phyloP scores from a whole-genome alignment of 2,888 invertebrate species.

The Apamea monoglypha region DNA sequence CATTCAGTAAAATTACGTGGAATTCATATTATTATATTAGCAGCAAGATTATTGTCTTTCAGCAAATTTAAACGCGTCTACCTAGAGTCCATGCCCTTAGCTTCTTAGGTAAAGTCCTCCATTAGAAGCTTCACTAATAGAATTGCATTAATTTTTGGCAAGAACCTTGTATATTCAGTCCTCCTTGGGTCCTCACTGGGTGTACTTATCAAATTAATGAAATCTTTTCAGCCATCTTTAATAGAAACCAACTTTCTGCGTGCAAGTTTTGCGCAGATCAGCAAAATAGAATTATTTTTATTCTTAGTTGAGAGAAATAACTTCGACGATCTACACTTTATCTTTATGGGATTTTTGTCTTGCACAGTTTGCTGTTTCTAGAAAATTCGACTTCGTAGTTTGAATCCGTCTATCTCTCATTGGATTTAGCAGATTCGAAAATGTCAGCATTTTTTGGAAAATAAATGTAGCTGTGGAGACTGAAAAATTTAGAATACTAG shows the following conservation, averaged over 20 bases:
- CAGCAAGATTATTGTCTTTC: neutral
- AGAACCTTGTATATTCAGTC: neutral
- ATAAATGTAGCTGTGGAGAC: neutral
- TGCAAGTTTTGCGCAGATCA: slow-evolving; percentile 16
- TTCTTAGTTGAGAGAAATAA: slow-evolving; percentile 11
- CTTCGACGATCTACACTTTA: slow-evolving; percentile 22
- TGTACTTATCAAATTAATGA: neutral
- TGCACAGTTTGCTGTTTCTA: slow-evolving; percentile 15
- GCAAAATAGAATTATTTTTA: slow-evolving; percentile 16
- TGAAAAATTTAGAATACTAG: neutral
- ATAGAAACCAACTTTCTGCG: neutral
- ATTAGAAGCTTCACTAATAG: neutral
- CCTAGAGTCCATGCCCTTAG: neutral
- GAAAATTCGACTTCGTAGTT: slow-evolving; percentile 11
- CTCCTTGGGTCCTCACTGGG: neutral
- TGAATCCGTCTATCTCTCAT: slow-evolving; percentile 13
- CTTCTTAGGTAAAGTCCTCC: neutral
- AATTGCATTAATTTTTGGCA: neutral
- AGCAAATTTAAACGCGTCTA: neutral
- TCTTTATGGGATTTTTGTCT: slow-evolving; percentile 26
- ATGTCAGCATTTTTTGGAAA: slow-evolving; percentile 21
- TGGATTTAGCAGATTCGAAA: slow-evolving; percentile 20
- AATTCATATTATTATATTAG: too few species aligned
- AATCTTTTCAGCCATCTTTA: slow-evolving; percentile 1
- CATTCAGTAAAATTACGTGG: neutral